Conservation (phyloP, 2,797 vertebrate species). For the Echeneis naucrates region DNA sequence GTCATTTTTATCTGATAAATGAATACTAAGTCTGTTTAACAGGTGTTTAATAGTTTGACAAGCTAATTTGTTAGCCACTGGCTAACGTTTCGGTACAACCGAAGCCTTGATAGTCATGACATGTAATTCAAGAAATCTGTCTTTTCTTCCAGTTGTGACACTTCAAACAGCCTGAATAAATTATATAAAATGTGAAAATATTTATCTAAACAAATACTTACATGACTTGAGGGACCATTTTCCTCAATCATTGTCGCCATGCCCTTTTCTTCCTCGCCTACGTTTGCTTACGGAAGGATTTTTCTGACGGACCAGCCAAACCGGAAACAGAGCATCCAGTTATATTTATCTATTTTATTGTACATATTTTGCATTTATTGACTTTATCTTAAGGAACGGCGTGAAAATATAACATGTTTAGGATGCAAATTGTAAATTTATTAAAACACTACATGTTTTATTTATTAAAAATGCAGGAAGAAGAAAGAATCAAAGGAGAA, state of each 20-base stretch:
- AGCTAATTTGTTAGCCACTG: slow-evolving; percentile 51
- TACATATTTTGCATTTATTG: no score
- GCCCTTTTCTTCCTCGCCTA: slow-evolving; percentile 9
- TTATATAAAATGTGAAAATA: rapidly evolving
- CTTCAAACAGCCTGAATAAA: rapidly evolving
- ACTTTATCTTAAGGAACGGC: slow-evolving; percentile 21
- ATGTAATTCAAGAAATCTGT: rapidly evolving
- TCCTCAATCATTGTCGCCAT: slow-evolving; percentile 82
- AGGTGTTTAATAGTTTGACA: neutral
- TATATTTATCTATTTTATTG: neutral
- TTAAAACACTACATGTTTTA: neutral
- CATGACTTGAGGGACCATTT: slow-evolving; percentile 81
- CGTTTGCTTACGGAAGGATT: slow-evolving; percentile 58
- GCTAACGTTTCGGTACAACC: slow-evolving; percentile 22
- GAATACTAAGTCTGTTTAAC: neutral
- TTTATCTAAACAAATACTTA: slow-evolving; percentile 37
- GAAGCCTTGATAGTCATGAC: neutral
- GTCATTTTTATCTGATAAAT: neutral
- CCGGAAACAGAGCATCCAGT: slow-evolving; percentile 56
- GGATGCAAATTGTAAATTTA: neutral
- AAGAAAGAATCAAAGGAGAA: neutral
- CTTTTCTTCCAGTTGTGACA: rapidly evolving
- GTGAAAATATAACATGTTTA: neutral
- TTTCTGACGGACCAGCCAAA: slow-evolving; percentile 59
- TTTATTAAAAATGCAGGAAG: no score